These are phyloP conservation scores for Myrmophylax atrothorax DNA, from an alignment of 2,113 vertebrate genomes.

Conservation along the genomic window DNA sequence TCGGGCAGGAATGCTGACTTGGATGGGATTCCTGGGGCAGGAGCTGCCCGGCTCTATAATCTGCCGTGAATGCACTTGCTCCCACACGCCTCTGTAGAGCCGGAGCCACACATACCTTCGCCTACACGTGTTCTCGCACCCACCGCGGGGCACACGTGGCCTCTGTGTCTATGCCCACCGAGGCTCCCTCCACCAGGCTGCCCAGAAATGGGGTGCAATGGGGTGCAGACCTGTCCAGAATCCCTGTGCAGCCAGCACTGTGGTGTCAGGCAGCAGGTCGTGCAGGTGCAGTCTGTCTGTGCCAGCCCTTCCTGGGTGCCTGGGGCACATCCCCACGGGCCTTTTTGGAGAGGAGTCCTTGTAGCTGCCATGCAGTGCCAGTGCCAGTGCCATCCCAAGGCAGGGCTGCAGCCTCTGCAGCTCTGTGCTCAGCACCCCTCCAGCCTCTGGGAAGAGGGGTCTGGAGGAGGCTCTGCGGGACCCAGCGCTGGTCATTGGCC, in stretches of 20 bases:
- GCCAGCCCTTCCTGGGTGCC: not conserved
- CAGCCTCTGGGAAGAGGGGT: not conserved
- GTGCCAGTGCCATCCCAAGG: not conserved
- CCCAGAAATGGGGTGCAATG: not conserved
- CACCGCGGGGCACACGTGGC: not conserved
- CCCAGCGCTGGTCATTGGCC: rapidly evolving
- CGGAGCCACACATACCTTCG: not conserved
- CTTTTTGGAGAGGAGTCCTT: not conserved
- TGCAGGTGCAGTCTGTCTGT: not conserved
- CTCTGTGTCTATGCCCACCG: not conserved
- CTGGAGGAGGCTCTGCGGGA: not conserved
- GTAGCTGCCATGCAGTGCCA: not conserved
- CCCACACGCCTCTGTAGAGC: conserved; percentile 43
- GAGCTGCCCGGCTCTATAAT: conserved; percentile 56
- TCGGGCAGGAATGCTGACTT: conserved; percentile 52
- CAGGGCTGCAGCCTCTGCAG: not conserved
- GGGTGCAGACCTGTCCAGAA: not conserved
- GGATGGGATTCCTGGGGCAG: conserved; percentile 53
- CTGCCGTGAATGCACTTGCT: conserved; percentile 45
- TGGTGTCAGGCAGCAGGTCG: rapidly evolving
- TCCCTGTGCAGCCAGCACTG: rapidly evolving
- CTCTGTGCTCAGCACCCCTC: not conserved
- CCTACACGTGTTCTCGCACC: not conserved
- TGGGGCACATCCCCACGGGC: rapidly evolving
- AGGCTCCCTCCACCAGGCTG: not conserved